Percentiles rank a stretch among this genome's conserved stretches.
Evolutionary conservation across 2,113 vertebrate genomes (phyloP).

Genomic region (Butastur rufipennis): DNA sequence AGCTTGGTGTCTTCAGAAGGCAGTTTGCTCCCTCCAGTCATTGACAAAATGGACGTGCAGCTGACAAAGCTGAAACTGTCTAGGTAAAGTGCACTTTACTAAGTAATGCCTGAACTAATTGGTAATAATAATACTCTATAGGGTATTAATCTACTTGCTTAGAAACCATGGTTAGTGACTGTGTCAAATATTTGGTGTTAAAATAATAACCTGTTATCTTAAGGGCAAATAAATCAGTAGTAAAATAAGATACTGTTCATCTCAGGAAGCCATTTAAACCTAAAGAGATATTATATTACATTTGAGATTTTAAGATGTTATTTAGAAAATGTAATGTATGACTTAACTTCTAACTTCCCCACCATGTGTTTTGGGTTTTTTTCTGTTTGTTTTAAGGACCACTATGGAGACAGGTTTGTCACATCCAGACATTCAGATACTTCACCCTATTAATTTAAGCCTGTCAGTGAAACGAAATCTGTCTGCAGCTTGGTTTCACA

Average conservation of each 20-base stretch:
- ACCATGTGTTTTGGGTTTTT: not conserved
- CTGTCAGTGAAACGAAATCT: constrained; percentile 87
- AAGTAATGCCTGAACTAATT: not conserved
- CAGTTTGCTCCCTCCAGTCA: constrained; percentile 77
- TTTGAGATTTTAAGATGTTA: not conserved
- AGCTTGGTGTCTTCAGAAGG: constrained; percentile 73
- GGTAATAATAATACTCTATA: not conserved
- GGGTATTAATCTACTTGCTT: not conserved
- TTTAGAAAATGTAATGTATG: fast-evolving
- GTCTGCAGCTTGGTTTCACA: constrained; percentile 86
- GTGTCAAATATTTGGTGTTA: not conserved
- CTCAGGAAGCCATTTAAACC: not conserved
- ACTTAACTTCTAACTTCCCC: not conserved
- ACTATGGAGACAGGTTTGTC: constrained; percentile 58
- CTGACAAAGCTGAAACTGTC: constrained; percentile 89
- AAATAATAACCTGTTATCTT: not conserved
- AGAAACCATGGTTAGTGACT: not conserved
- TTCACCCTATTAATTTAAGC: constrained; percentile 90
- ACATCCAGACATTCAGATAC: constrained; percentile 81
- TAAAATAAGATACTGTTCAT: not conserved
- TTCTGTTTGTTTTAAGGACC: constrained; percentile 65
- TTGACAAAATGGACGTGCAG: constrained; percentile 88
- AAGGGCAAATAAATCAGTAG: not conserved
- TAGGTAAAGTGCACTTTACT: constrained; percentile 72
- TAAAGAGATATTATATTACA: not conserved